A percentile compares a stretch with the other conserved stretches of the same genome.
Conservation (phyloP, 2,113 vertebrate species). For the Genyomyrus donnyi region DNA sequence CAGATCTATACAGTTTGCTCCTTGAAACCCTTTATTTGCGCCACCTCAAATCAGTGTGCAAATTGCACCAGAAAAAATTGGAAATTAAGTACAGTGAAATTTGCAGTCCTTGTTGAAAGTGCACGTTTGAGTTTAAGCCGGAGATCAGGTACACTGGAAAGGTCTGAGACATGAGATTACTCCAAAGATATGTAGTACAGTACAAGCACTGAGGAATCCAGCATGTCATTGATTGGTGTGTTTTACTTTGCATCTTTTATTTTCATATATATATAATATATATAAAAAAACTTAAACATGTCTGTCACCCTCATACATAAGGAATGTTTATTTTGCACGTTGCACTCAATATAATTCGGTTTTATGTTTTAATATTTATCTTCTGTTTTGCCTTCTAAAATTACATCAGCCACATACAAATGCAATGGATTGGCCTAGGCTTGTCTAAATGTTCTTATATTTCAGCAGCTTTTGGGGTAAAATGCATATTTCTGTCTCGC, state of each 20-base stretch:
- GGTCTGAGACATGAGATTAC: not conserved
- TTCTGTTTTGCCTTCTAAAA: not conserved
- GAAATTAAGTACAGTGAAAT: not conserved
- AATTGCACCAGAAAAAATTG: not conserved
- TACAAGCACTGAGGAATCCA: not conserved
- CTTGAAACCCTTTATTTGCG: conserved; percentile 6
- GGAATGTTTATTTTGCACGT: not conserved
- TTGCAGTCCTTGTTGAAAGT: not conserved
- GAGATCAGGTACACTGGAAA: not conserved
- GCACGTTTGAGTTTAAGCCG: not conserved
- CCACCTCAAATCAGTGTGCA: not conserved
- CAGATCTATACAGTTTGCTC: conserved; percentile 20
- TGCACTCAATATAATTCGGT: not conserved
- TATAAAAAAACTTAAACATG: not conserved
- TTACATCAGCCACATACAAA: not conserved
- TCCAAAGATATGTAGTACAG: not conserved
- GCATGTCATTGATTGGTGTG: not conserved
- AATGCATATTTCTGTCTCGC: not conserved
- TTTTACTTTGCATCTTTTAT: not conserved
- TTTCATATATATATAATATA: not conserved
- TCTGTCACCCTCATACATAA: not conserved
- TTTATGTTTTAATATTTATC: not conserved
- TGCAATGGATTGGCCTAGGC: not conserved
- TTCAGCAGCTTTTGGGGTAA: not conserved
- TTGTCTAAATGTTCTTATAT: not conserved